These are phyloP conservation scores for Odontocolon sp. DNA, from an alignment of 2,888 invertebrate species.

Conservation along the genomic window DNA sequence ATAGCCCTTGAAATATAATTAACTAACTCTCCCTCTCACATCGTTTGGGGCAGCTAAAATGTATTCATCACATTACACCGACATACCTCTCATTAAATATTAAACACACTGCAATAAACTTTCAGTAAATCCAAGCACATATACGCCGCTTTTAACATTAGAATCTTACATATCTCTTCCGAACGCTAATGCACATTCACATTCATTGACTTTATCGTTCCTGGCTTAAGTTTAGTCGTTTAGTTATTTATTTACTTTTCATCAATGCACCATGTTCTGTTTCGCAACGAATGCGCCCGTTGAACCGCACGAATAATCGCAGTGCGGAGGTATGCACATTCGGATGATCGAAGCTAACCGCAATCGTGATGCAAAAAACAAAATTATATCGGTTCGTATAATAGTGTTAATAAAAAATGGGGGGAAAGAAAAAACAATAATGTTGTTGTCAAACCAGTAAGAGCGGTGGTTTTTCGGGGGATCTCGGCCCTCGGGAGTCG, in stretches of 20 bases:
- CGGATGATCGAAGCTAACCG: conserved; percentile 70
- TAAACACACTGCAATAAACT: conserved; percentile 75
- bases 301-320: conserved; percentile 11
- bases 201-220: conserved; percentile 63
- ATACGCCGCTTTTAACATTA: conserved; percentile 67
- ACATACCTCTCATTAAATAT: conserved; percentile 62
- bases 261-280: conserved; percentile 34
- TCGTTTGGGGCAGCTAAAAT: conserved; percentile 53
- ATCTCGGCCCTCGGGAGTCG: conserved; percentile 5
- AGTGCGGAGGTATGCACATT: conserved; percentile 40
- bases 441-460: conserved; percentile 56
- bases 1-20: conserved; percentile 54
- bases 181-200: conserved; percentile 66
- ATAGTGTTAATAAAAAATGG: conserved; percentile 61
- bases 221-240: conserved; percentile 56
- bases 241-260: conserved; percentile 26
- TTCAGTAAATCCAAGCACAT: conserved; percentile 75
- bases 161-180: conserved; percentile 62
- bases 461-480: conserved; percentile 24
- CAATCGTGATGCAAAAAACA: conserved; percentile 54
- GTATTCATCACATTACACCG: conserved; percentile 64
- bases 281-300: conserved; percentile 10
- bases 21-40: conserved; percentile 49
- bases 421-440: conserved; percentile 53
- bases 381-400: conserved; percentile 50